A percentile compares a stretch with the other conserved stretches of the same genome.
Evolutionary conservation across 2,113 vertebrate genomes (phyloP).

Genomic region (Sceloporus tristichus): DNA sequence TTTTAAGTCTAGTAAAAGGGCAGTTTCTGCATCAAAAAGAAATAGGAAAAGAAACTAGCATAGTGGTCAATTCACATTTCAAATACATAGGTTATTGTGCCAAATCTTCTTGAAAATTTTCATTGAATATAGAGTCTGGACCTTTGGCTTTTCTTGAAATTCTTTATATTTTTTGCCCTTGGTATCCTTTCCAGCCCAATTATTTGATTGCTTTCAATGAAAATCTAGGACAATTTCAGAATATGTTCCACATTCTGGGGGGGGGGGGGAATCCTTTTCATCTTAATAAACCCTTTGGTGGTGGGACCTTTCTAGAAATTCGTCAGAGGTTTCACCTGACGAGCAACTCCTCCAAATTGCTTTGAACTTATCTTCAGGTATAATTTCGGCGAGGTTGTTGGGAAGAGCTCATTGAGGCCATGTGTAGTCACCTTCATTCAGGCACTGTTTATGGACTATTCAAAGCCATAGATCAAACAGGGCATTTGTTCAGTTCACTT

Average conservation of each 20-base stretch:
- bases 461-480: neutral
- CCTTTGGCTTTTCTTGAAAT: neutral
- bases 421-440: neutral
- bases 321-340: neutral
- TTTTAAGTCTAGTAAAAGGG: neutral
- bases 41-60: neutral
- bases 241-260: neutral
- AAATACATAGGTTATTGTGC: neutral
- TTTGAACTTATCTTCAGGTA: neutral
- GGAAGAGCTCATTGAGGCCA: neutral
- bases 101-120: neutral
- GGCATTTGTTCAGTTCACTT: neutral
- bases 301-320: neutral
- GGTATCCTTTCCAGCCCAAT: no score
- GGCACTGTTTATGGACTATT: neutral
- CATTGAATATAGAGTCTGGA: neutral
- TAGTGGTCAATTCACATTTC: neutral
- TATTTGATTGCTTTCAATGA: neutral
- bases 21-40: neutral
- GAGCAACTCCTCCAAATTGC: neutral
- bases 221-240: no score
- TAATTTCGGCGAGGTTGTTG: neutral
- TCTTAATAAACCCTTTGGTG: neutral
- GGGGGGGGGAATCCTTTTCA: neutral
- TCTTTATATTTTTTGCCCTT: neutral